phyloP scores from a whole-genome alignment of 1,140 invertebrate genomes.

The Chironomus tepperi region DNA sequence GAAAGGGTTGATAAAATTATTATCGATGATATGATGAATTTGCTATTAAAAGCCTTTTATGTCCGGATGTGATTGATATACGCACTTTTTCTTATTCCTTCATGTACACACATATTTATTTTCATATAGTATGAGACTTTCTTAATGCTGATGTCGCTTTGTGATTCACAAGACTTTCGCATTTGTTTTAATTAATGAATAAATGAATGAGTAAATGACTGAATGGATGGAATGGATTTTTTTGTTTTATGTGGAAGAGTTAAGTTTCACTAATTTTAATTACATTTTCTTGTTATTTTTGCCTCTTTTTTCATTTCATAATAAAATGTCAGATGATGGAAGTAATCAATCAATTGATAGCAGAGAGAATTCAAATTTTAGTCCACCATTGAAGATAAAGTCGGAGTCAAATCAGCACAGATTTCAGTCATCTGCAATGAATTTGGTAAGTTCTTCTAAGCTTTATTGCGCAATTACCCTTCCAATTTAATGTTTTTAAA shows the following conservation, averaged over 20 bases:
- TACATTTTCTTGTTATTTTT: conserved; percentile 10
- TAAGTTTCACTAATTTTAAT: background rate
- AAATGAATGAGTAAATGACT: background rate
- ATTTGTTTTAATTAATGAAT: conserved; percentile 1
- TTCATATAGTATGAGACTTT: background rate
- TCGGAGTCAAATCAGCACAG: background rate
- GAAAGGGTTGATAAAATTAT: conserved; percentile 21
- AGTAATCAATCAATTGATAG: conserved; percentile 18
- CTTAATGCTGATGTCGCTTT: background rate
- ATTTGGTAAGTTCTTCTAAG: conserved; percentile 2
- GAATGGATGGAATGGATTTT: too few species aligned
- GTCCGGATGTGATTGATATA: conserved; percentile 18
- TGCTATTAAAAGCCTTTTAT: conserved; percentile 11
- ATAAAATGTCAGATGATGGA: background rate
- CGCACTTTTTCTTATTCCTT: background rate
- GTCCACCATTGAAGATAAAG: background rate
- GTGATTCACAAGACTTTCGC: conserved; percentile 9
- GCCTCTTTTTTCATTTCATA: background rate
- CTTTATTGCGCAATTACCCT: background rate
- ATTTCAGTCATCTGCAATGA: background rate
- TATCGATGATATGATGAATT: conserved; percentile 21
- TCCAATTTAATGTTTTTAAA: background rate
- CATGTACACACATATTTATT: background rate
- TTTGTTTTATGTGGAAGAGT: background rate
- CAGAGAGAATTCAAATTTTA: conserved; percentile 4